phyloP scores from a whole-genome alignment of 1,140 invertebrate species.

The Thaumatotibia leucotreta region DNA sequence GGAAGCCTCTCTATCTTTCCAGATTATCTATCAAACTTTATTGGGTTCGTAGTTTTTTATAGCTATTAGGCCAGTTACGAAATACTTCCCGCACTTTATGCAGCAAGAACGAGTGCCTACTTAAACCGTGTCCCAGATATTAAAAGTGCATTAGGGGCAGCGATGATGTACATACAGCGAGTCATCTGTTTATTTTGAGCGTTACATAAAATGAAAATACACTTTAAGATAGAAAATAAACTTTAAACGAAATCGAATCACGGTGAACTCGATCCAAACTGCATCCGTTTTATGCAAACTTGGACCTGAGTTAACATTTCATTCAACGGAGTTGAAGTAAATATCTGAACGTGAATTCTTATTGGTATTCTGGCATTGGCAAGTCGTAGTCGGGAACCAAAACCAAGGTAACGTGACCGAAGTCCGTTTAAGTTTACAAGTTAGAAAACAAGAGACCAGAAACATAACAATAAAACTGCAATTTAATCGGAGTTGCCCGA shows the following conservation, averaged over 20 bases:
- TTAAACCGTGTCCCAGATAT: neutral
- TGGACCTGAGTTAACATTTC: neutral
- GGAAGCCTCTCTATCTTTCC: neutral
- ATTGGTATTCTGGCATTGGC: too few species aligned
- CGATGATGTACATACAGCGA: neutral
- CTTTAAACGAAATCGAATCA: neutral
- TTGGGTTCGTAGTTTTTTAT: neutral
- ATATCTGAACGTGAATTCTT: neutral
- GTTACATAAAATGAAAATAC: neutral
- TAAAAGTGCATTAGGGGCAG: neutral
- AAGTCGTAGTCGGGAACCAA: too few species aligned
- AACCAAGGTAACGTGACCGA: too few species aligned
- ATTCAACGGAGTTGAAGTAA: neutral
- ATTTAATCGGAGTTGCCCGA: too few species aligned
- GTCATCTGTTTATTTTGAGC: neutral
- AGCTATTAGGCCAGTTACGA: neutral
- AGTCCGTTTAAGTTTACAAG: too few species aligned
- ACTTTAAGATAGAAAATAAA: neutral
- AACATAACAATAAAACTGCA: too few species aligned
- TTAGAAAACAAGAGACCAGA: too few species aligned
- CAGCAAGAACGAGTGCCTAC: neutral
- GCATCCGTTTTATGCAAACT: neutral
- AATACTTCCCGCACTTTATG: neutral
- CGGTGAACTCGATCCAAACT: neutral
- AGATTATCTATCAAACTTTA: neutral